A percentile compares a stretch with the other conserved stretches of the same genome.
These are phyloP conservation scores for Apamea epomidion DNA, from an alignment of 2,888 invertebrate genomes.

Conservation along the genomic window DNA sequence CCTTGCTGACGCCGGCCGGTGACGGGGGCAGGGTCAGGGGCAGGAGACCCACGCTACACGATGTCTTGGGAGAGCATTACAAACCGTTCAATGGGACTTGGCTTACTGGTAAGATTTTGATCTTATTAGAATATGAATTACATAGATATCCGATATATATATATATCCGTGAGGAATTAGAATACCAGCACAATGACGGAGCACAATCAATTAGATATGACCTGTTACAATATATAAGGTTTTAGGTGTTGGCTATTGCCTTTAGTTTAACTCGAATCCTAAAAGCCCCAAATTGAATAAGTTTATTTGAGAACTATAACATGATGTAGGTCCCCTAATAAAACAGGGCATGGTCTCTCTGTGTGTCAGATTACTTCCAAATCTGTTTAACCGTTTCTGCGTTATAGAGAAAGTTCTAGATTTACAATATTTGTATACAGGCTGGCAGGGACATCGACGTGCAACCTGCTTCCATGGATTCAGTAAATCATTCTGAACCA, in stretches of 20 bases:
- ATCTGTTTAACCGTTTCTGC: not conserved
- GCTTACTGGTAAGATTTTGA: slow-evolving; percentile 80
- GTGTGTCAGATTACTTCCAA: not conserved
- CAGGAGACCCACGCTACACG: slow-evolving; percentile 92
- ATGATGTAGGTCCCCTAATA: not conserved
- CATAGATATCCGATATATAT: too few relatives aligned
- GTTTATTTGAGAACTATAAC: not conserved
- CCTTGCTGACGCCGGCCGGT: slow-evolving; percentile 95
- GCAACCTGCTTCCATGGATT: not conserved
- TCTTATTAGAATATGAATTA: not conserved
- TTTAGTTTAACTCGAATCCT: not conserved
- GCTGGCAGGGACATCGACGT: not conserved
- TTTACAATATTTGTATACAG: not conserved
- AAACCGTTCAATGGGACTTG: slow-evolving; percentile 93
- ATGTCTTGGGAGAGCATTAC: slow-evolving; percentile 91
- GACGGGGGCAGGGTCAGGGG: slow-evolving; percentile 93
- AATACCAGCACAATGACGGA: not conserved
- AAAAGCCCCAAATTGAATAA: not conserved
- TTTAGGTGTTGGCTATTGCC: not conserved
- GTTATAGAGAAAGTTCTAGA: not conserved
- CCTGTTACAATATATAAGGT: not conserved
- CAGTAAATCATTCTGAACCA: too few relatives aligned
- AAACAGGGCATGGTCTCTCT: not conserved
- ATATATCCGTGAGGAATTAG: not conserved
- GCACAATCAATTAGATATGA: not conserved